Evolutionary conservation across 1,140 invertebrate genomes (phyloP).

Genomic region (Listronotus oregonensis): DNA sequence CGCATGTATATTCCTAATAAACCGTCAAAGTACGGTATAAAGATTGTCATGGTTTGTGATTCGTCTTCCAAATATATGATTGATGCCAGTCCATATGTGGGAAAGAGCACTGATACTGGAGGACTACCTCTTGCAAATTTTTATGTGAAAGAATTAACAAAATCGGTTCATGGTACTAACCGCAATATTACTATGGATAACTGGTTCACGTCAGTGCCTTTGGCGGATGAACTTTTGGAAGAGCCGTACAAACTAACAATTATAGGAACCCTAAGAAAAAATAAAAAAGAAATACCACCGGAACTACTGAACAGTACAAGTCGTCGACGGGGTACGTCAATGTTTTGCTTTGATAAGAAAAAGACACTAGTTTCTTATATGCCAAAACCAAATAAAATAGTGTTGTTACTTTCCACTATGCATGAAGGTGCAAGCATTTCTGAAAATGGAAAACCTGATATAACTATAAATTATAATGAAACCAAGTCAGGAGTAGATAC

Average conservation of each 20-base stretch:
- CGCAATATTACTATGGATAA: too few relatives aligned
- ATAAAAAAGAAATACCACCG: too few relatives aligned
- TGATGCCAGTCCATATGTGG: conserved; percentile 31
- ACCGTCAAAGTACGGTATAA: too few relatives aligned
- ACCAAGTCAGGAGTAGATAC: conserved; percentile 58
- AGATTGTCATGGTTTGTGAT: too few relatives aligned
- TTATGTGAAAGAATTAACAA: conserved; percentile 39
- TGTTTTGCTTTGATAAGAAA: conserved; percentile 26
- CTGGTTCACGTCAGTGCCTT: conserved; percentile 53
- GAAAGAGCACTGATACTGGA: not conserved
- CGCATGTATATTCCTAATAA: too few relatives aligned
- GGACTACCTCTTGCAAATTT: conserved; percentile 40
- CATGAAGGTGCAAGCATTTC: conserved; percentile 29
- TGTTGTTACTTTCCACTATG: conserved; percentile 47
- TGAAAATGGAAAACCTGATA: conserved; percentile 32
- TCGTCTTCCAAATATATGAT: conserved; percentile 50
- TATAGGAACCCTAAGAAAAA: too few relatives aligned
- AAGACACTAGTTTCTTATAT: conserved; percentile 40
- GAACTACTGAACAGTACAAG: conserved; percentile 51
- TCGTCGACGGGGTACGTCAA: conserved; percentile 10
- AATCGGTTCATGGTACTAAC: conserved; percentile 47
- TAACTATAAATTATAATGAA: conserved; percentile 52
- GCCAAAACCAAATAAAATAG: conserved; percentile 45
- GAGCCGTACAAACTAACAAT: conserved; percentile 50
- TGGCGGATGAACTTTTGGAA: conserved; percentile 44